A percentile compares a stretch with the other conserved stretches of the same genome.
Evolutionary conservation across 2,113 vertebrate genomes (phyloP).

Genomic region (Malaclemys terrapin): DNA sequence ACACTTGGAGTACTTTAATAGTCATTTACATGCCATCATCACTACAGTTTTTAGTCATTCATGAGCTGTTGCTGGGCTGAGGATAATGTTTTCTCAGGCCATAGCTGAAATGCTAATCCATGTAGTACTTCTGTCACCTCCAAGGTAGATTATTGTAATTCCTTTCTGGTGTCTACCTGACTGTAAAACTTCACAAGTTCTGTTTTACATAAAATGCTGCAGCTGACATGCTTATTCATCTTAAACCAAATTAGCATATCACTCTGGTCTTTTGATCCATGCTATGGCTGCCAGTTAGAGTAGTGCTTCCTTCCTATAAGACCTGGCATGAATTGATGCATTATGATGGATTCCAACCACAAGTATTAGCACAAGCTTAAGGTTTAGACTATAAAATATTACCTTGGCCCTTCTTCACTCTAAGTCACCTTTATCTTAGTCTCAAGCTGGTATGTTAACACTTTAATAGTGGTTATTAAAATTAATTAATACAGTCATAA

Average conservation of each 20-base stretch:
- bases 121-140: slow-evolving; percentile 59
- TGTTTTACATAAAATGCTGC: slow-evolving; percentile 56
- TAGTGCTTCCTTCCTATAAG: background rate
- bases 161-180: slow-evolving; percentile 63
- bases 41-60: slow-evolving; percentile 20
- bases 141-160: slow-evolving; percentile 66
- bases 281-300: slow-evolving; percentile 48
- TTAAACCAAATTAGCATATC: slow-evolving; percentile 67
- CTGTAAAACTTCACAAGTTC: slow-evolving; percentile 64
- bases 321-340: slow-evolving; percentile 21
- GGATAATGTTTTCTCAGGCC: slow-evolving; percentile 56
- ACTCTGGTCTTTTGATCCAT: slow-evolving; percentile 63
- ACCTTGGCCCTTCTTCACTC: slow-evolving; percentile 19
- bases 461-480: slow-evolving; percentile 28
- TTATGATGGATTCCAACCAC: slow-evolving; percentile 33
- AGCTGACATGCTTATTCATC: slow-evolving; percentile 59
- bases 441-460: slow-evolving; percentile 10
- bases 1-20: background rate
- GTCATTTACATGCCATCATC: background rate
- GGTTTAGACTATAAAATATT: slow-evolving; percentile 51
- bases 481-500: slow-evolving; percentile 36
- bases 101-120: slow-evolving; percentile 52
- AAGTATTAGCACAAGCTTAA: slow-evolving; percentile 41
- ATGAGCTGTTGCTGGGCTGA: background rate
- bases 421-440: slow-evolving; percentile 43